Evolutionary conservation across 2,888 invertebrate species (phyloP), one percentile per base, ranked within the genome.

Genomic region (Pseudoips prasinana): DNA sequence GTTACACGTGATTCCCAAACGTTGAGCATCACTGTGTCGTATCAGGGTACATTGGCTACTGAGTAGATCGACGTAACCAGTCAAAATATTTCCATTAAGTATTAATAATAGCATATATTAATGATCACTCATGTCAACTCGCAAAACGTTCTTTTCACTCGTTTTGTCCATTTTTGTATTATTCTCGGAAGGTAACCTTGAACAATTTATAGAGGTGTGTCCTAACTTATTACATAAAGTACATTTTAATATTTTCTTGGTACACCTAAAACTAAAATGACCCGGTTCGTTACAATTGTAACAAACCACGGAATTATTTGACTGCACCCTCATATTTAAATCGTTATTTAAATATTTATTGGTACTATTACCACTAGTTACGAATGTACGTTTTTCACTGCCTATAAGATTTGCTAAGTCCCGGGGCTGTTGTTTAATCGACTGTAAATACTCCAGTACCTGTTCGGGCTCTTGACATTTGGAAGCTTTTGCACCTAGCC

Each of bases 21-120:
- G 31, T 4, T 7, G 3, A 0, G 31, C 31, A 1, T 14, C 25
- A 9, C 31, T 37, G 9, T 3, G 8, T 2, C 27, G 31, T 10
- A 37, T 8, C 7, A 37, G 22, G 2, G 31, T 37, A 20, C 31
- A 37, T 10, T 37, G 36, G 10, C 38, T 38, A 8, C 38, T n/a
- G n/a, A n/a, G 33, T 8, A 38, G 23, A 14, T 38, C 38, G n/a
- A 38, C 19, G 7, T 29, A 38, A 1, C 29, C 37, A 8, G 4
- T 4, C 4, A 25, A 3, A 1, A 10, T 7, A 5, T 25, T 14
- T 0, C 18, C 25, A 25, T 38, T 38, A 0, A 38, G 2, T n/a
- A 7, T 19, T 7, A 38, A 6, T 1, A 8, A 1, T 1, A 25
- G 8, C 0, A 29, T 7, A 8, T 38, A 38, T 17, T 38, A 32